Evolutionary conservation across 1,140 invertebrate species (phyloP), one percentile per base, ranked within the genome.

Genomic region (Coelopa frigida): DNA sequence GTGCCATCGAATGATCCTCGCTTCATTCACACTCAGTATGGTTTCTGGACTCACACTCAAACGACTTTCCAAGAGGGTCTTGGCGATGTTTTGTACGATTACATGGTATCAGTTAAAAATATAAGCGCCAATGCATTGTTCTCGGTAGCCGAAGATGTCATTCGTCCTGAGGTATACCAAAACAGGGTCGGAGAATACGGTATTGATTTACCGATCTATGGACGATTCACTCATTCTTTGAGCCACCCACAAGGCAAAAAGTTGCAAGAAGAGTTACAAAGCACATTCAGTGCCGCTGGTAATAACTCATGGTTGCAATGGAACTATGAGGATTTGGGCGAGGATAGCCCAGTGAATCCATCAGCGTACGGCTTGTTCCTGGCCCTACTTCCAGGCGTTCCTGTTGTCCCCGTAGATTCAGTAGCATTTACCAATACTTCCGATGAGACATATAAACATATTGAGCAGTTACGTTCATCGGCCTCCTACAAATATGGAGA

Each of bases 331-430:
- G 52, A 57, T 32, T 44, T 63, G 10, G 52, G 57, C 29, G 49
- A 52, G 8, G 38, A 52, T 32, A 55, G 56, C 10, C 27, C 38
- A 1, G 49, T 49, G 5, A 44, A 62, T 41, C 56, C 59, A 0
- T 68, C 65, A 0, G 64, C 70, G 10, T 68, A 84, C 1, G 77
- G 81, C 42, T 78, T 80, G 26, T 73, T 90, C 52, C 77, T 78
- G 6, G 73, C 86, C 47, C 63, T 89, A 12, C 61, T 90, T 31
- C 83, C 83, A 1, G 88, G 87, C 2, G 83, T 84, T 1, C 78
- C 84, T 1, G 73, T 89, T 35, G 67, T 75, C 59, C 77, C 66
- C 61, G 75, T 74, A 58, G 79, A 69, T 66, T 81, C 75, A 62
- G 59, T 68, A 35, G 56, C 52, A 4, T 70, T 59, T 23, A 41